Base-by-base conservation (phyloP, 2,888 invertebrate species). In the Quadroppia sp. region DNA sequence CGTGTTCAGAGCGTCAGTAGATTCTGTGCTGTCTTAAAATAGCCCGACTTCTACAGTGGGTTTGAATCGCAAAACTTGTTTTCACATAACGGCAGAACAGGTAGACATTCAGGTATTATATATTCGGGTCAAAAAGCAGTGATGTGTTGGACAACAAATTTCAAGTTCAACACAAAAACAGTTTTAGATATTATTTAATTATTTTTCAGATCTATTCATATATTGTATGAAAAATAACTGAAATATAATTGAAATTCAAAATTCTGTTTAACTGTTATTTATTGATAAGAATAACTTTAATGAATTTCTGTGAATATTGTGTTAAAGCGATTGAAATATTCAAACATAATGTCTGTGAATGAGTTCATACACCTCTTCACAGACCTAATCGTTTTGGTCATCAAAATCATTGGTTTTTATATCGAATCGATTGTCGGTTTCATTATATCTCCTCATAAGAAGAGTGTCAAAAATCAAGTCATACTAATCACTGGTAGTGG, bases 401-500 rank as follows among this genome's bases (percentile, higher is more conserved):
- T 67, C 13, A 67, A 67, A 67, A 42, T 67, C 40, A 67, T 70
- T 53, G 70, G 32, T 25, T 36, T 36, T 45, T 73, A 73, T 25
- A n/a, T 67, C 9, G 45, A 73, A 30, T n/a, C 7, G 7, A 23
- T 42, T 7, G 28, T 48, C 9, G 70, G 50, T 72, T 56, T 74
- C 17, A 15, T 74, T 1, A 23, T 72, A 6, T 32, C 28, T 53
- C 11, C n/a, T 7, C 48, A 23, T 1, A 45, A 40, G 20, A 74
- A 74, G 20, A 32, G 48, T 48, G 30, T 72, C 25, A 25, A 59
- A 45, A 72, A 72, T 64, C 64, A 72, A 53, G 71, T 72, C 1
- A 42, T 59, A 3, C 45, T 74, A 4, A 70, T 74, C 4, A 74
- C 74, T 20, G 74, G 74, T 17, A 48, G 48, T 36, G 74, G 74